These are phyloP conservation scores for Bombycilla garrulus DNA, from an alignment of 2,113 vertebrate species.

Conservation along the genomic window DNA sequence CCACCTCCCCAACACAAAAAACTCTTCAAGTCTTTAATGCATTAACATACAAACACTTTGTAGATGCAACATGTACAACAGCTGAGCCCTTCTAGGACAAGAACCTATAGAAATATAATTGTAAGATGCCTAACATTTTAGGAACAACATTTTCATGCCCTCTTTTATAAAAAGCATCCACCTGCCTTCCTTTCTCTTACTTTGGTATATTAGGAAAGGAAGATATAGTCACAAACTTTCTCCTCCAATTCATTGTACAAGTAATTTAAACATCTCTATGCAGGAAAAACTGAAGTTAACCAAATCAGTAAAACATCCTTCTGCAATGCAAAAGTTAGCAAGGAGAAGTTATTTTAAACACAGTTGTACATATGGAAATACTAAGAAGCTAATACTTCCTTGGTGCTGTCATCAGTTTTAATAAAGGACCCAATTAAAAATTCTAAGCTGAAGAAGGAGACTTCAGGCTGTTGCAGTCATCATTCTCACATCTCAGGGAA, in stretches of 20 bases:
- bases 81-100: slow-evolving; percentile 57
- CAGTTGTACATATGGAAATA: not conserved
- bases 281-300: not conserved
- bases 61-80: slow-evolving; percentile 47
- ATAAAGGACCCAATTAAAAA: not conserved
- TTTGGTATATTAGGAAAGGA: slow-evolving; percentile 39
- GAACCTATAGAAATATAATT: slow-evolving; percentile 55
- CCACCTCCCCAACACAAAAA: not conserved
- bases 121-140: slow-evolving; percentile 58
- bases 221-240: slow-evolving; percentile 24
- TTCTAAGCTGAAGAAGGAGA: not conserved
- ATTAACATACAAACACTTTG: slow-evolving; percentile 30
- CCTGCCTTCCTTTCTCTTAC: slow-evolving; percentile 32
- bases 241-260: not conserved
- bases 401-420: not conserved
- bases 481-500: not conserved
- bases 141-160: slow-evolving; percentile 49
- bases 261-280: not conserved
- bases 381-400: not conserved
- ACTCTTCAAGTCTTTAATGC: slow-evolving; percentile 8
- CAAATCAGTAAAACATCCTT: not conserved
- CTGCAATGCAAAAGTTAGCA: not conserved
- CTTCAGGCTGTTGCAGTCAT: not conserved
- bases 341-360: slow-evolving; percentile 2
- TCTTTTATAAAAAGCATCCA: slow-evolving; percentile 67